phyloP scores from a whole-genome alignment of 2,797 vertebrate genomes.

The Lutjanus campechanus region DNA sequence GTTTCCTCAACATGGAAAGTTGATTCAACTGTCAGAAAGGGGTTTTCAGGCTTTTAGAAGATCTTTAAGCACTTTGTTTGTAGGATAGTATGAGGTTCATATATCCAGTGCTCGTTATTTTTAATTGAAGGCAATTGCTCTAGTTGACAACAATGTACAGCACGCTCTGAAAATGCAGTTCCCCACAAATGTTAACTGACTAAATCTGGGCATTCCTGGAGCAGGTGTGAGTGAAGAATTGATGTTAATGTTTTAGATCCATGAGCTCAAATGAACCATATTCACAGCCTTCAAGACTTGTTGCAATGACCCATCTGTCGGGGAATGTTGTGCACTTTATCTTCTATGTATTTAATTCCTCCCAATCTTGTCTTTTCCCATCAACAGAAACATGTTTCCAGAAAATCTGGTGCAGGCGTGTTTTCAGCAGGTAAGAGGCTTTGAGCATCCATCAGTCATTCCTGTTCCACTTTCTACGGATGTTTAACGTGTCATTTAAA shows the following conservation, averaged over 20 bases:
- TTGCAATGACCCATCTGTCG: neutral
- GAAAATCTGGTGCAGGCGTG: conserved; percentile 98
- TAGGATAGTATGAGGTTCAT: neutral
- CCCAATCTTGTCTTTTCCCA: conserved; percentile 42
- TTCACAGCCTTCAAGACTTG: neutral
- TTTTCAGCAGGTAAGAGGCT: conserved; percentile 94
- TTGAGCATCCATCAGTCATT: neutral
- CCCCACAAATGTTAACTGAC: neutral
- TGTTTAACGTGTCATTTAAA: neutral
- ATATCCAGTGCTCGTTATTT: neutral
- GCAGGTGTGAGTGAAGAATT: neutral
- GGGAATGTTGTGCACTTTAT: neutral
- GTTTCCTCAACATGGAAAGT: neutral
- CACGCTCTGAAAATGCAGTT: neutral
- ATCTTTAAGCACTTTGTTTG: neutral
- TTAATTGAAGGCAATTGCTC: neutral
- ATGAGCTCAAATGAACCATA: neutral
- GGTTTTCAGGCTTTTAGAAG: neutral
- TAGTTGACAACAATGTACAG: neutral
- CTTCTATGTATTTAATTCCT: neutral
- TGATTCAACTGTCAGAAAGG: neutral
- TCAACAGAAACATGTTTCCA: conserved; percentile 97
- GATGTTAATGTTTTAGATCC: neutral
- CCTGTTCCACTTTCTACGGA: neutral
- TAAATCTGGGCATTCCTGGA: neutral